Evolutionary conservation across 1,140 invertebrate species (phyloP), one percentile per base, ranked within the genome.

Genomic region (Hyposmocoma kahamanoa): DNA sequence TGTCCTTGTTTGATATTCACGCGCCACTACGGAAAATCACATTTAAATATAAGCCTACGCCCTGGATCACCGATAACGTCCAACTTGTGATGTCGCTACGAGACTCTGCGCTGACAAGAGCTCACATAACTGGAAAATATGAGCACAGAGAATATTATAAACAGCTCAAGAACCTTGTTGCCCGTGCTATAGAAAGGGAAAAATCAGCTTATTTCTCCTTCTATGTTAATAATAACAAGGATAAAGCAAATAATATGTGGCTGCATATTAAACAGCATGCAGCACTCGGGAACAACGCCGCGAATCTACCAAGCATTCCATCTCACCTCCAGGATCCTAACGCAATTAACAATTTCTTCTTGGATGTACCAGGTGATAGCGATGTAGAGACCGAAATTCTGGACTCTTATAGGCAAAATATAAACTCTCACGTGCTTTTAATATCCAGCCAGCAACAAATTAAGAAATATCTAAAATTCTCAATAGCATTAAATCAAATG

Each of bases 11-110:
- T 20, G 41, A 56, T 34, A 10, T 20, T 0, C 44, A 56, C 21
- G 54, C 54, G 8, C 54, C 54, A 15, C 0, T 50, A 1, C 49
- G 19, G 15, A n/a, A 10, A 0, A 10, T 18, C 21, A 13, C 34
- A 26, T 41, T 52, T 21, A 53, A 42, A 21, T 9, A 15, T 8
- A 22, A 34, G 22, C 53, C 45, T 22, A 42, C 30, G 18, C 50
- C 55, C 11, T 45, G 43, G 43, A 45, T 45, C 11, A 45, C 43
- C 5, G 43, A 45, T 18, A 45, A 45, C 19, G 32, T 45, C 32
- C 28, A 45, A 21, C 6, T 15, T 18, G 32, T 45, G 43, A 45
- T 45, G 28, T 17, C 13, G 3, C 13, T 45, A 19, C 19, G 43
- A 15, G 28, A 45, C 13, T 18, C 24, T 9, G 43, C 43, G 5